Percentiles rank a stretch among this genome's conserved stretches.
Evolutionary conservation across 2,797 vertebrate species (phyloP).

Genomic region (Tympanoctomys barrerae): DNA sequence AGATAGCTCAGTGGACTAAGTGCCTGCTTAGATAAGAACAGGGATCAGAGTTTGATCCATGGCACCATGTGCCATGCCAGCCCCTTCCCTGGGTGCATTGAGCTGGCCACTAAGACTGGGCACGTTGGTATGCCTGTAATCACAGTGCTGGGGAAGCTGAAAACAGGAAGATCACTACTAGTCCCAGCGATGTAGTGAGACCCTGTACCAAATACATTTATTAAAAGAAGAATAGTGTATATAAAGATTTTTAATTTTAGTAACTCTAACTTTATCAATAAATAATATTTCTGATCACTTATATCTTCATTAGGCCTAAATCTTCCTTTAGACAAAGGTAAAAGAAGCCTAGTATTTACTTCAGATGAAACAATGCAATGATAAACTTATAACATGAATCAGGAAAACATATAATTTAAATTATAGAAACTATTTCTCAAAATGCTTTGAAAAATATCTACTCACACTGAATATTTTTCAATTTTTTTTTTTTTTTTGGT

Average conservation of each 20-base stretch:
- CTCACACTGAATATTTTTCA: conserved; percentile 32
- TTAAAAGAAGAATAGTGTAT: neutral
- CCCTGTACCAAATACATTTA: no score
- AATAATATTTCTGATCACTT: neutral
- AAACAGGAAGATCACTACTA: no score
- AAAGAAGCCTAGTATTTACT: conserved; percentile 40
- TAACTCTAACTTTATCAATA: neutral
- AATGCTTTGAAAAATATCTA: conserved; percentile 54
- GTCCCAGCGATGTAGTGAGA: no score
- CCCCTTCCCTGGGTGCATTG: no score
- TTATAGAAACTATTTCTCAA: conserved; percentile 59
- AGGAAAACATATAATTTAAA: conserved; percentile 23
- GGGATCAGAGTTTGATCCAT: no score
- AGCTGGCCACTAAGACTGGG: no score
- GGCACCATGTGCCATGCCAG: no score
- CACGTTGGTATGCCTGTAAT: no score
- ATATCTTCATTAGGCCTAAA: conserved; percentile 13
- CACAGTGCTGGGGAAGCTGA: no score
- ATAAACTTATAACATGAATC: conserved; percentile 1
- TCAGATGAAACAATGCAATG: conserved; percentile 15
- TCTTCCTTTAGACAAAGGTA: conserved; percentile 31
- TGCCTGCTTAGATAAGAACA: no score
- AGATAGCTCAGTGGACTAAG: no score
- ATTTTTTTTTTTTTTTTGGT: no score
- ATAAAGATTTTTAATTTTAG: neutral